Evolutionary conservation across 1,140 invertebrate species (phyloP).

Genomic region (Drosophila melanogaster): Release_6_plus_ISO1_MT NC_004354.4:5194001-5194500

Average conservation of each 20-base stretch:
- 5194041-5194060: constrained; percentile 61
- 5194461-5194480: not conserved
- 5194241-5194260: constrained; percentile 75
- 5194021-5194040: constrained; percentile 62
- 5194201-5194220: constrained; percentile 68
- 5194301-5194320: constrained; percentile 38
- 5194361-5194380: too few species aligned
- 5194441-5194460: constrained; percentile 17
- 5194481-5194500: not conserved
- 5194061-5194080: not conserved
- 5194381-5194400: not conserved
- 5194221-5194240: constrained; percentile 57
- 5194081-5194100: constrained; percentile 12
- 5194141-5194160: constrained; percentile 53
- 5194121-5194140: constrained; percentile 19
- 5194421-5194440: constrained; percentile 10
- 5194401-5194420: constrained; percentile 43
- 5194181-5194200: constrained; percentile 82
- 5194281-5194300: constrained; percentile 27
- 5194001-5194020: constrained; percentile 29
- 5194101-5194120: constrained; percentile 18
- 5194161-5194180: constrained; percentile 76
- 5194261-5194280: constrained; percentile 18
- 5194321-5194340: constrained; percentile 59
- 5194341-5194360: constrained; percentile 24